Evolutionary conservation across 2,888 invertebrate species (phyloP), one percentile per base, ranked within the genome.

Genomic region (Acronicta aceris): DNA sequence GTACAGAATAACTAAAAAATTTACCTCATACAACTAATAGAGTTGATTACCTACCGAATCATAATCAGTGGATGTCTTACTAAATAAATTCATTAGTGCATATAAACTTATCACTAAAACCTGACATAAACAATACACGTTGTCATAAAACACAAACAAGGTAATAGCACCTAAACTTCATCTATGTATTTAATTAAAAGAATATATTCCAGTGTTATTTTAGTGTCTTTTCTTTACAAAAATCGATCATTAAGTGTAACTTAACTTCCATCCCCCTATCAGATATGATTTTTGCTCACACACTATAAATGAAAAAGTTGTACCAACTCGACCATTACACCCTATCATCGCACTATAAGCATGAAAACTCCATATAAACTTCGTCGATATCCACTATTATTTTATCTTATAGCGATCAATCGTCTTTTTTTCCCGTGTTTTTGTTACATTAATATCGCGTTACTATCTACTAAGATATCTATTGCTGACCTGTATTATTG

Each of bases 401-500:
- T 90, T 88, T 89, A 88, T 89, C 87, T 85, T 78, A 71, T 77
- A 66, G 76, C 83, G 79, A 90, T 91, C 88, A 89, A 90, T 92
- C 87, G 83, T 75, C 77, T 85, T 91, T 91, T 69, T 93, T 92
- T 90, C 89, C 90, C 84, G 88, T 93, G 92, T 93, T 93, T 92
- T 94, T 91, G 87, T 83, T 85, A 88, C 93, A 94, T 93, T 92
- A 92, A 93, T 94, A 93, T 91, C 88, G 89, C 86, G 82, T 86
- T 87, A 84, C 89, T 92, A 94, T 94, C 94, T 91, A 73, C 77
- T 84, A 84, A 86, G 87, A 89, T 90, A 94, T 94, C 94, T 94
- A 93, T 91, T 91, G 94, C 94, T 94, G 94, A 94, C 93, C 94
- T 94, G 94, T 94, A 93, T 94, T 94, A 94, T 94, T 94, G 93